Percentiles rank a stretch among this genome's conserved stretches.
Evolutionary conservation across 1,140 invertebrate species (phyloP).

Genomic region (Ceratosolen fusciceps): DNA sequence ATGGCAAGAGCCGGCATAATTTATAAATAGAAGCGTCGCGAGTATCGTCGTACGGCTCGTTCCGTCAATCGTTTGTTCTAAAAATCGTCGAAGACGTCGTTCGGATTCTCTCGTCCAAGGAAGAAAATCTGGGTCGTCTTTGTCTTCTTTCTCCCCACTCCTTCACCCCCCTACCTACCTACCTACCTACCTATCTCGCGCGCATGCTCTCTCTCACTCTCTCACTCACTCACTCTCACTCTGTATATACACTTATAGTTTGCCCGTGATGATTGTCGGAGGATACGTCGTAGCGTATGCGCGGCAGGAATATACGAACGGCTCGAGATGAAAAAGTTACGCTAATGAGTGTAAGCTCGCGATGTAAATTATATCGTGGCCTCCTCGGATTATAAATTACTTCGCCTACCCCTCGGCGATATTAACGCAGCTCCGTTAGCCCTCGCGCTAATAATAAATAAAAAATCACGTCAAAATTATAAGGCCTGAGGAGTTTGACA

Average conservation of each 20-base stretch:
- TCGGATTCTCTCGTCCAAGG: constrained; percentile 31
- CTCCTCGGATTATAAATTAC: neutral
- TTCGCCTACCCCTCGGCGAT: neutral
- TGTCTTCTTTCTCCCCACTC: constrained; percentile 18
- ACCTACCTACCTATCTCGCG: neutral
- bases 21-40: constrained; percentile 40
- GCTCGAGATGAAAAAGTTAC: constrained; percentile 6
- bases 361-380: neutral
- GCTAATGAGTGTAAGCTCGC: constrained; percentile 13
- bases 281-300: no score
- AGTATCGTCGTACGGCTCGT: constrained; percentile 24
- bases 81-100: constrained; percentile 49
- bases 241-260: no score
- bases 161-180: neutral
- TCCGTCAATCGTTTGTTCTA: constrained; percentile 47
- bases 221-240: neutral
- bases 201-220: constrained; percentile 34
- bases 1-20: constrained; percentile 29
- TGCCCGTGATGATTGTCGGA: no score
- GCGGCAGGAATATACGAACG: no score
- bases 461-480: neutral
- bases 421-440: neutral
- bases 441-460: neutral
- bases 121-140: constrained; percentile 46
- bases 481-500: neutral